A percentile compares a stretch with the other conserved stretches of the same genome.
Conservation (phyloP, 2,113 vertebrate species). For the Leptobrachium leishanense region DNA sequence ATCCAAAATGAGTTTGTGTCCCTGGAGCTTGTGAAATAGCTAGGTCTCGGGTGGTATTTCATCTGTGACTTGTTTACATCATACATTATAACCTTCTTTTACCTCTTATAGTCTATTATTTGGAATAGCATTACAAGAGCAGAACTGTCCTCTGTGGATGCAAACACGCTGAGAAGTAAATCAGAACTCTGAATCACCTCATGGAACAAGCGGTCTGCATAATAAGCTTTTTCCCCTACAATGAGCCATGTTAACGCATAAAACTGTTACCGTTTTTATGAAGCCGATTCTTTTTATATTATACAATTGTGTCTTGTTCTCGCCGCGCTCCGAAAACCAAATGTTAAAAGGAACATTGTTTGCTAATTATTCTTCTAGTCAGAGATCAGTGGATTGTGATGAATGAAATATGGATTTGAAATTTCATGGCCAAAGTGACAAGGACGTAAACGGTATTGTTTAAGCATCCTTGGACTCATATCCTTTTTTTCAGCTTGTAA, state of each 20-base stretch:
- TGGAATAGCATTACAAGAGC: slow-evolving; percentile 7
- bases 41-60: slow-evolving; percentile 22
- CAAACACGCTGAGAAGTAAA: slow-evolving; percentile 3
- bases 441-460: too few species aligned
- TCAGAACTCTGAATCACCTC: neutral
- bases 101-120: slow-evolving; percentile 15
- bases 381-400: too few species aligned
- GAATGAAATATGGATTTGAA: too few species aligned
- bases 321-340: too few species aligned
- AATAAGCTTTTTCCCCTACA: neutral
- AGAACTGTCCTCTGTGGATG: neutral
- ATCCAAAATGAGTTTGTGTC: slow-evolving; percentile 39
- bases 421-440: too few species aligned
- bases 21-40: slow-evolving; percentile 16
- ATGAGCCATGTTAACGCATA: neutral
- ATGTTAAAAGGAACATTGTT: too few species aligned
- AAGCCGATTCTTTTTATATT: too few species aligned
- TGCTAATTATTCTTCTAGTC: neutral
- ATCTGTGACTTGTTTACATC: slow-evolving; percentile 31
- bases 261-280: neutral
- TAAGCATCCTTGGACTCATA: too few species aligned
- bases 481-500: too few species aligned
- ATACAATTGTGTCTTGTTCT: too few species aligned
- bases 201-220: neutral
- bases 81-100: slow-evolving; percentile 31